Evolutionary conservation across 2,888 invertebrate genomes (phyloP).

Genomic region (Hypselothyrea guttata): DNA sequence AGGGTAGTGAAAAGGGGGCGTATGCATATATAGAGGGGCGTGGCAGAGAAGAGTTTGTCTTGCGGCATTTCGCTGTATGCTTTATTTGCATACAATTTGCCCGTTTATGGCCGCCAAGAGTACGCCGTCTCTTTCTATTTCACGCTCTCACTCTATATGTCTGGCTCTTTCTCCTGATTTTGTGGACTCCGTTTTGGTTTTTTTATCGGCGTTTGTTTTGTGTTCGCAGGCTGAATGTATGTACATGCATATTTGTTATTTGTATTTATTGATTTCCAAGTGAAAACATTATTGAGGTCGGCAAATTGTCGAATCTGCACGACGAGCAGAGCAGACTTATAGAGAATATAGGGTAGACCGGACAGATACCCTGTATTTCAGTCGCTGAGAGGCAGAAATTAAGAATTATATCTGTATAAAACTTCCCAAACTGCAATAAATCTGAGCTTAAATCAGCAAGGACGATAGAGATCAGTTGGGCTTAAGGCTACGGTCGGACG

Average conservation of each 20-base stretch:
- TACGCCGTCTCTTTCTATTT: not conserved
- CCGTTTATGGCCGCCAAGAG: constrained; percentile 59
- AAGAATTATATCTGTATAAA: too few relatives aligned
- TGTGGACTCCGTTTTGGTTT: constrained; percentile 12
- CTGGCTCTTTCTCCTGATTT: not conserved
- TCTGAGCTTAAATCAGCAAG: too few relatives aligned
- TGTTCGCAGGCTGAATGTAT: constrained; percentile 3
- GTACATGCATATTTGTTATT: constrained; percentile 59
- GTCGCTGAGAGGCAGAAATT: too few relatives aligned
- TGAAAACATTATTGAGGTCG: constrained; percentile 73
- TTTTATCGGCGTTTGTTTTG: not conserved
- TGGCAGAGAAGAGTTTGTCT: constrained; percentile 33
- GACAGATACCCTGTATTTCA: constrained; percentile 10
- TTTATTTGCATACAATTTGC: constrained; percentile 75
- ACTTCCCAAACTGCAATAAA: too few relatives aligned
- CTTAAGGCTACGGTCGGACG: too few relatives aligned
- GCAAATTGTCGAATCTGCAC: constrained; percentile 38
- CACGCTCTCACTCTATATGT: not conserved
- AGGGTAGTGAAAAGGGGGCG: not conserved
- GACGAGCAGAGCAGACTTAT: not conserved
- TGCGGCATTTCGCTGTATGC: constrained; percentile 42
- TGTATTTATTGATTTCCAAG: constrained; percentile 74
- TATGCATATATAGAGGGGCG: constrained; percentile 11
- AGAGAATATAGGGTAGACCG: not conserved
- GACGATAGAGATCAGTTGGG: too few relatives aligned